Evolutionary conservation across 2,113 vertebrate species (phyloP).

Genomic region (Macquaria ambigua): DNA sequence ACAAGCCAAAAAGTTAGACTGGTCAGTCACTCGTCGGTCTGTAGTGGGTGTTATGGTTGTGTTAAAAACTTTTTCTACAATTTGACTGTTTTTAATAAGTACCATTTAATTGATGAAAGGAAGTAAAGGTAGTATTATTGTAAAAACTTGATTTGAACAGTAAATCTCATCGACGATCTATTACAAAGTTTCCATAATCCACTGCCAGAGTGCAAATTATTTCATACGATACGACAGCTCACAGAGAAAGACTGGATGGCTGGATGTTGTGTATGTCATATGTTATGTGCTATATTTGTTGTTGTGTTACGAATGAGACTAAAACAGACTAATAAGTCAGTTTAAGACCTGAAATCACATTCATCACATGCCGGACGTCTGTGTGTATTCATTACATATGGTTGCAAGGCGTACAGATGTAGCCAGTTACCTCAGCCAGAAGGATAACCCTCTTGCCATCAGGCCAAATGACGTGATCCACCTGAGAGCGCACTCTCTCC

Average conservation of each 20-base stretch:
- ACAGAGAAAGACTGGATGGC: background rate
- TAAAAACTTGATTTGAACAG: background rate
- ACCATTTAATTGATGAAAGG: background rate
- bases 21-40: background rate
- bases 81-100: background rate
- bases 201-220: no score
- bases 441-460: constrained; percentile 97
- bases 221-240: no score
- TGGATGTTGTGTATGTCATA: background rate
- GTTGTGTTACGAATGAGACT: background rate
- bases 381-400: background rate
- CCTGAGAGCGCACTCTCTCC: constrained; percentile 98
- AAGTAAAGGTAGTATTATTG: background rate
- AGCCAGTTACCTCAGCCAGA: constrained; percentile 91
- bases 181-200: no score
- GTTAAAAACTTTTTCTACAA: background rate
- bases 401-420: background rate
- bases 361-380: background rate
- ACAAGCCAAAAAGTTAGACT: background rate
- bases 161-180: no score
- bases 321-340: background rate
- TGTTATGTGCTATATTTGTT: background rate
- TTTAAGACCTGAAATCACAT: background rate
- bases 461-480: constrained; percentile 98
- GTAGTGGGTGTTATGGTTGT: background rate